phyloP scores from a whole-genome alignment of 2,888 invertebrate genomes.

The Prosopocoilus inquinatus region DNA sequence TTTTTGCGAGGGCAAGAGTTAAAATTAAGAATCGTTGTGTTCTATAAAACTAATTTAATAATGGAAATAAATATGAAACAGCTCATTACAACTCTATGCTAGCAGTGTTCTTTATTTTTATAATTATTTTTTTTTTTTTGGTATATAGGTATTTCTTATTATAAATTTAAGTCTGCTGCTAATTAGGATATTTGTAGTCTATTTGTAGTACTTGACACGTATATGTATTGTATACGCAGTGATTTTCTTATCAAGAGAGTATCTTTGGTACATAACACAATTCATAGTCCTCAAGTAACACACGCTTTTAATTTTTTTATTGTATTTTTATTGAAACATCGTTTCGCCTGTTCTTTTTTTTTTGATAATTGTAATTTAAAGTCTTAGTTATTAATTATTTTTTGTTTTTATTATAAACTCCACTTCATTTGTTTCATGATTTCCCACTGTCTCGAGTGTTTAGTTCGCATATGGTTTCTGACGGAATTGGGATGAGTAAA shows the following conservation, averaged over 20 bases:
- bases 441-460: constrained; percentile 79
- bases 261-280: background rate
- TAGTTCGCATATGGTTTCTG: constrained; percentile 82
- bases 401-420: constrained; percentile 50
- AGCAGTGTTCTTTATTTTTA: too few relatives aligned
- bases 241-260: background rate
- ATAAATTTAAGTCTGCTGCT: background rate
- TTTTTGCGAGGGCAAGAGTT: background rate
- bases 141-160: background rate
- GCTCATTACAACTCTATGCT: background rate
- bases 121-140: too few relatives aligned
- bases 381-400: too few relatives aligned
- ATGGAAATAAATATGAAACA: constrained; percentile 15
- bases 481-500: constrained; percentile 86
- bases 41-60: constrained; percentile 15
- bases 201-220: background rate
- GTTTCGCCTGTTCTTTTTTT: too few relatives aligned
- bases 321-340: background rate
- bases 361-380: too few relatives aligned
- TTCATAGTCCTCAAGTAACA: too few relatives aligned
- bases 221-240: constrained; percentile 1
- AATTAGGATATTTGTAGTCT: background rate
- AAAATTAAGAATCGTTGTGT: background rate
- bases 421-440: constrained; percentile 78
- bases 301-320: background rate